These are phyloP conservation scores for Heliconius cydno DNA, from an alignment of 2,888 invertebrate species.

Conservation along the genomic window DNA sequence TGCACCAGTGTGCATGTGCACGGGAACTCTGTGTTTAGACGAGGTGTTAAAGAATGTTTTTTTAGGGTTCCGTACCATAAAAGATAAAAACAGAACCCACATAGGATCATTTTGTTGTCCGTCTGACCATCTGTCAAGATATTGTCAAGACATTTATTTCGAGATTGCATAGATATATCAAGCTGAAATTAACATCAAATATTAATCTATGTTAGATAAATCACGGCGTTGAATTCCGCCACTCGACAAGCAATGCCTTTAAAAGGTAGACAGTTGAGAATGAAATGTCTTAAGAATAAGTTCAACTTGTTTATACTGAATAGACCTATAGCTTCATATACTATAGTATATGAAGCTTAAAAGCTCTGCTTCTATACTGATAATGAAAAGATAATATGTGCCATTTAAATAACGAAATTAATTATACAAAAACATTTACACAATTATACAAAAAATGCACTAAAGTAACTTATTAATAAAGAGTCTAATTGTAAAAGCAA, in stretches of 20 bases:
- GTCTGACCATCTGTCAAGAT: neutral
- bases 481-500: neutral
- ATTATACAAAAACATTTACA: too few relatives aligned
- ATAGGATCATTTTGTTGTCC: neutral
- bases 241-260: too few relatives aligned
- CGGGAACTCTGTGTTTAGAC: constrained; percentile 23
- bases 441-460: neutral
- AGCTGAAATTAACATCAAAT: too few relatives aligned
- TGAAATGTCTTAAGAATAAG: too few relatives aligned
- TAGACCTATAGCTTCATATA: too few relatives aligned
- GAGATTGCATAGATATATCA: too few relatives aligned
- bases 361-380: neutral
- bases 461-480: neutral
- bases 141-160: too few relatives aligned
- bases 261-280: too few relatives aligned
- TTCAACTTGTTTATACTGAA: too few relatives aligned
- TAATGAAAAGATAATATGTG: neutral
- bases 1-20: neutral
- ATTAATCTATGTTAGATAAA: too few relatives aligned
- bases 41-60: constrained; percentile 2
- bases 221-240: too few relatives aligned
- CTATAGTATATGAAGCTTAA: neutral
- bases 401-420: neutral
- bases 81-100: neutral
- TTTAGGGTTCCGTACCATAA: neutral